Evolutionary conservation across 1,140 invertebrate species (phyloP), one percentile per base, ranked within the genome.

Genomic region (Drosophila ficusphila): DNA sequence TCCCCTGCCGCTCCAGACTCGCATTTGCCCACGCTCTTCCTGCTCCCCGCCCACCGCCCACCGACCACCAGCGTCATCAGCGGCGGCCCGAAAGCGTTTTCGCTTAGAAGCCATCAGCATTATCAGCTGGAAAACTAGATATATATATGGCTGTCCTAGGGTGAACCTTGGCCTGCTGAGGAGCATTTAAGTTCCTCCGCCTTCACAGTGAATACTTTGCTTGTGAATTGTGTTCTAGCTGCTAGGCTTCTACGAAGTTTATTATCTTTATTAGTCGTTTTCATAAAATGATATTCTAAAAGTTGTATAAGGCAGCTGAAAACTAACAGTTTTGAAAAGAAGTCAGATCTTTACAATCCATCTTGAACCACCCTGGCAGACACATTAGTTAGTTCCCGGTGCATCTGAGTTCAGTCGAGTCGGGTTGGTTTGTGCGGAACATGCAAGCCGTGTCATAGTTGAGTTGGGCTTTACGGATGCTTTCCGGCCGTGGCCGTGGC

Each of bases 101-200:
- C 72, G 41, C 61, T 65, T 57, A 34, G 71, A 47, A 81, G 62
- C 74, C 81, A 86, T 86, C 82, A 86, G 76, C 76, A 85, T 83
- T 83, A 83, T 85, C 78, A 74, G 68, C 54, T 39, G 44, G 47
- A 27, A 36, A 61, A 47, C 16, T 34, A 27, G 38, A 34, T 47
- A 34, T 52, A 39, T 65, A 42, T 78, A 29, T 42, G 23, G 56
- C 48, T 71, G 52, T 69, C 56, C 56, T 33, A 44, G 53, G 33
- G 42, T 77, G 51, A 29, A 6, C 57, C 51, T 23, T 21, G 2
- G 6, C 8, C 12, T n/a, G 9, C 16, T 2, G 9, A 12, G 41
- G 41, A 31, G 29, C 2, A 23, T 23, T 23, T 23, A 23, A 23
- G 5, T n/a, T n/a, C n/a, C n/a, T n/a, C n/a, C n/a, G n/a, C n/a